Evolutionary conservation across 2,797 vertebrate species (phyloP).

Genomic region (Hypotaenidia philippensis): DNA sequence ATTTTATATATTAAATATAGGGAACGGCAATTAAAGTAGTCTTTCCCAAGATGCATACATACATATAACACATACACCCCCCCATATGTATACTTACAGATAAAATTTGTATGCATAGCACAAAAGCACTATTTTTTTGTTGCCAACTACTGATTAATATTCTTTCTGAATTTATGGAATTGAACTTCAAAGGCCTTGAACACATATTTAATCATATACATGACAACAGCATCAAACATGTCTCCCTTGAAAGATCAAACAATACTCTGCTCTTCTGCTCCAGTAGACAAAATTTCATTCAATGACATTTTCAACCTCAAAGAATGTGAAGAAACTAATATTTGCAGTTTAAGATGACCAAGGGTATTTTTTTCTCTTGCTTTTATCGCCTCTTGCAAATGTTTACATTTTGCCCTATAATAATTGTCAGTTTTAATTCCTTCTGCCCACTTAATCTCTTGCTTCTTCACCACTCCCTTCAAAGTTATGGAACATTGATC

Average conservation of each 20-base stretch:
- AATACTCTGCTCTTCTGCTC: neutral
- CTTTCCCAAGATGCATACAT: neutral
- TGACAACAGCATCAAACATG: neutral
- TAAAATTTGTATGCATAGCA: neutral
- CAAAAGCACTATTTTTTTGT: neutral
- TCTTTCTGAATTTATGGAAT: neutral
- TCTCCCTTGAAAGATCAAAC: constrained; percentile 29
- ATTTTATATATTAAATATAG: neutral
- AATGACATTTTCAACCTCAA: neutral
- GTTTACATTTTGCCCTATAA: constrained; percentile 4
- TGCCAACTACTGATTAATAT: neutral
- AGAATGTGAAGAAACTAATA: constrained; percentile 3
- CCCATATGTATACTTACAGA: neutral
- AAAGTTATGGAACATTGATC: neutral
- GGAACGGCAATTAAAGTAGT: neutral
- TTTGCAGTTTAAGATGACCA: neutral
- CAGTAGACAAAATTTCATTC: neutral
- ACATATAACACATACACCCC: neutral
- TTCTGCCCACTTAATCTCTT: neutral
- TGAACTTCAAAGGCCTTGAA: constrained; percentile 15
- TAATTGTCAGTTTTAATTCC: constrained; percentile 27
- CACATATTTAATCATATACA: constrained; percentile 1
- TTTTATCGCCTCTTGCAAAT: neutral
- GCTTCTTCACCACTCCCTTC: neutral
- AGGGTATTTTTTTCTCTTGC: neutral